These are phyloP conservation scores for Barbus barbus DNA, from an alignment of 2,113 vertebrate species.

Conservation along the genomic window DNA sequence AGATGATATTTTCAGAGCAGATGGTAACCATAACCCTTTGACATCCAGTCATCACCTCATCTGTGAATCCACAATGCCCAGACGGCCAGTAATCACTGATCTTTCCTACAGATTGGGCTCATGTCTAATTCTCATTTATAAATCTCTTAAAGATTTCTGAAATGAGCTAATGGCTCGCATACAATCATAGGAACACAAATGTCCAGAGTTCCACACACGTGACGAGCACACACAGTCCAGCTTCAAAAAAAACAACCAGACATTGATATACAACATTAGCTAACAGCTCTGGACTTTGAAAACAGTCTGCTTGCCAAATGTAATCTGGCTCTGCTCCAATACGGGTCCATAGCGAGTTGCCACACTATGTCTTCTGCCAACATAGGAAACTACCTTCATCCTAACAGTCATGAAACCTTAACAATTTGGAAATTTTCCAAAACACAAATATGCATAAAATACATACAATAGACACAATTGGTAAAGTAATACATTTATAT, in stretches of 20 bases:
- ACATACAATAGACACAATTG: not conserved
- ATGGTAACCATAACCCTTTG: not conserved
- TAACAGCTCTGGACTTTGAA: constrained; percentile 20
- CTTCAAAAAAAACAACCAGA: not conserved
- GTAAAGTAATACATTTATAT: not conserved
- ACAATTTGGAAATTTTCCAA: not conserved
- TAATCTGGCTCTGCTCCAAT: not conserved
- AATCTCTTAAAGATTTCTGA: not conserved
- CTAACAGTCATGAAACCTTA: not conserved
- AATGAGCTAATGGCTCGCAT: not conserved
- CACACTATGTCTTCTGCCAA: too few relatives aligned
- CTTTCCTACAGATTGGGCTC: not conserved
- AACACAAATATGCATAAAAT: not conserved
- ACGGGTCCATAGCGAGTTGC: too few relatives aligned
- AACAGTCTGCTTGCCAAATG: constrained; percentile 16
- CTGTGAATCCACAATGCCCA: not conserved
- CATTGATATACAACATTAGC: constrained; percentile 30
- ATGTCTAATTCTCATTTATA: not conserved
- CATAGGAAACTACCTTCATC: not conserved
- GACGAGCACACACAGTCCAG: not conserved
- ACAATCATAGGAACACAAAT: not conserved
- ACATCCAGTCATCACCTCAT: constrained; percentile 4
- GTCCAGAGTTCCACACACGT: not conserved
- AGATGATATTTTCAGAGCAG: not conserved
- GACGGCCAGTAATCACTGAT: not conserved